Base-by-base conservation (phyloP, 2,797 vertebrate genomes). In the Gallinago nigripennis region DNA sequence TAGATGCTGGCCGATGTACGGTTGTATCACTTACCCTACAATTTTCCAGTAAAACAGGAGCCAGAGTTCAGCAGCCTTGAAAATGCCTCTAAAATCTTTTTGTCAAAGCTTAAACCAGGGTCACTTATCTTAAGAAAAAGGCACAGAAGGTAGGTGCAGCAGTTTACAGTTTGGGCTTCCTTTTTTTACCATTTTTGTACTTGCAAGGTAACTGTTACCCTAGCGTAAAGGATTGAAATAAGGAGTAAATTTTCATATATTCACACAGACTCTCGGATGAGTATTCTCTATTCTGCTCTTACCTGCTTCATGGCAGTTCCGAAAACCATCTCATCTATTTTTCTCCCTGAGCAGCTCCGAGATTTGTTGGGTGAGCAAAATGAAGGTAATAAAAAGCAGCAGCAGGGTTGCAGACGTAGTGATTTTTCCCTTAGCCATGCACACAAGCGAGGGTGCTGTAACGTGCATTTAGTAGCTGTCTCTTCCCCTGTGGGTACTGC, bases 401-500 rank as follows among this genome's bases (percentile, higher is more conserved):
- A 79, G 66, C 31, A 75, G 69, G 70, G 51, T 39, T 92, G 91
- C 65, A 81, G 56, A 61, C 4, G 2, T 39, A 70, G 37, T 5
- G 13, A 2, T 93, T 94, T 90, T 81, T 89, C 63, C 92, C 25
- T 45, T 77, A 31, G 25, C 76, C 76, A 6, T 0, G 0, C 3
- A 8, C 7, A 2, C 51, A 88, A 91, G 30, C 69, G 50, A 7
- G 65, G 65, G n/a, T 46, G 89, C 45, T 14, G 1, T 50, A 60
- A 28, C 15, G 5, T 27, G 16, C 65, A 7, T 78, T 81, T 65
- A 37, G 35, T 41, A 65, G n/a, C 89, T 50, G 7, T 61, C 31
- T 85, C 45, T 41, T 56, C 71, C 8, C 0, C 0, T 43, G 53
- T 19, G 13, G 37, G 50, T 89, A 8, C 17, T 0, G 0, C 75